phyloP scores from a whole-genome alignment of 2,888 invertebrate genomes.

The Eupithecia dodoneata region DNA sequence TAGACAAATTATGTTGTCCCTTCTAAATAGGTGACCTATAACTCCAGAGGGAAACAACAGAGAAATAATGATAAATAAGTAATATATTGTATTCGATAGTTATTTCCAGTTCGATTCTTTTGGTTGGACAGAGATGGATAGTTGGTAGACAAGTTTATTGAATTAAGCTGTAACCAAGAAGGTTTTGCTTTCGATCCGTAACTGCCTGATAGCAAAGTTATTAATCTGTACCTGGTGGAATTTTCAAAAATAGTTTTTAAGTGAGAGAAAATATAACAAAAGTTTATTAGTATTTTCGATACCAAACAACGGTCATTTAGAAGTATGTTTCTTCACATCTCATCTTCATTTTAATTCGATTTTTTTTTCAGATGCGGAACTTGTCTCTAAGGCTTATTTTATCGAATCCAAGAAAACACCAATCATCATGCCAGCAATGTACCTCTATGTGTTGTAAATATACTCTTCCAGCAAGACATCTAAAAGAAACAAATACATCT shows the following conservation, averaged over 20 bases:
- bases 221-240: not conserved
- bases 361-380: no score
- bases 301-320: not conserved
- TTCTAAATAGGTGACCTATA: conserved; percentile 25
- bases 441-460: not conserved
- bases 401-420: not conserved
- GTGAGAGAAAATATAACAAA: not conserved
- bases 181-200: not conserved
- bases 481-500: not conserved
- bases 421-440: not conserved
- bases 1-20: conserved; percentile 21
- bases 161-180: not conserved
- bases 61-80: not conserved
- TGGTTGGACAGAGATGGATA: not conserved
- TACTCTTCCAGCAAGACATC: not conserved
- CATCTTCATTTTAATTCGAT: no score
- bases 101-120: not conserved
- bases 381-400: not conserved
- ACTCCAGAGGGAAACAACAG: conserved; percentile 16
- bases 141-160: not conserved
- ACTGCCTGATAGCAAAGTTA: not conserved
- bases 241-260: not conserved
- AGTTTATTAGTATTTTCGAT: not conserved
- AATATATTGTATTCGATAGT: not conserved
- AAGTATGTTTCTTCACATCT: not conserved